Base-by-base conservation (phyloP, 2,797 vertebrate genomes). In the Ispidina picta region DNA sequence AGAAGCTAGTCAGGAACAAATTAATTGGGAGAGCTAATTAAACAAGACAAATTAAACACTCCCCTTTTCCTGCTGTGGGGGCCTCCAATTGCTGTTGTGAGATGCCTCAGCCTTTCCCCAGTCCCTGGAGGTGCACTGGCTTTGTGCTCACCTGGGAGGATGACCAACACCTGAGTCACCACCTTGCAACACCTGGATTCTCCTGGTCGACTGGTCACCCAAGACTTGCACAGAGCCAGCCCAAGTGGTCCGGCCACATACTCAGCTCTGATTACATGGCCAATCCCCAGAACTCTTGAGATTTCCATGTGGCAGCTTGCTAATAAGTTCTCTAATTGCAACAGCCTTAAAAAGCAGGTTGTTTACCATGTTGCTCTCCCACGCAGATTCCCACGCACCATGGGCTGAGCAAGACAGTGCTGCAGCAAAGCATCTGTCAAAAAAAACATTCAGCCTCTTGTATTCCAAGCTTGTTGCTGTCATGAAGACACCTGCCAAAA, bases 321-420 rank as follows among this genome's bases (percentile, higher is more conserved):
- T 92, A 93, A 52, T 15, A 80, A 93, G 71, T 51, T 82, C 41
- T 87, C 48, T 70, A 83, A 94, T 91, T 94, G 78, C 83, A 77
- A 56, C 86, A 92, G 83, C 91, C 91, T 89, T 44, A 79, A 86
- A 68, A 95, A 92, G 89, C 65, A 65, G 64, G 62, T 75, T 94
- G 90, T 96, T 93, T 92, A 88, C 83, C 90, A 49, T 41, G 85
- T 54, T 0, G 0, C 39, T 83, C 75, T 95, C 91, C 93, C 76
- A 90, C 70, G 0, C 69, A 71, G 76, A n/a, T 94, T 96, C 91
- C 87, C 94, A 96, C 95, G 94, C 74, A 77, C 31, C 55, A 89
- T 9, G 60, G 19, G 86, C 95, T 90, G 80, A 93, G 56, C 18
- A 64, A 90, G 62, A 86, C 9, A 1, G 76, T 81, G 85, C 89